phyloP scores from a whole-genome alignment of 1,140 invertebrate genomes.

The Potamilus streckersoni region DNA sequence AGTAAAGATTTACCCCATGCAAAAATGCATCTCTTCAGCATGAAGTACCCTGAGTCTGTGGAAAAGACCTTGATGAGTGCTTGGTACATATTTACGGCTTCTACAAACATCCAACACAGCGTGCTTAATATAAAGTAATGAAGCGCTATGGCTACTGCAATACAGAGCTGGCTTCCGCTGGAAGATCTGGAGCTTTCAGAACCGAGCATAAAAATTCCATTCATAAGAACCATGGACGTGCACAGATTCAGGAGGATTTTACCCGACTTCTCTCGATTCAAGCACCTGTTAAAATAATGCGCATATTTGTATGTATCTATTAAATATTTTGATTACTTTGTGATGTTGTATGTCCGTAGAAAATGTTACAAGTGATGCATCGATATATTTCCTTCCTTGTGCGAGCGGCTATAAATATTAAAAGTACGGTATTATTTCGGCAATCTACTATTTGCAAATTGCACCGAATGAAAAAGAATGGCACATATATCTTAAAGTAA shows the following conservation, averaged over 20 bases:
- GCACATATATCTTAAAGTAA: no score
- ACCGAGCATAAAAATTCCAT: conserved; percentile 68
- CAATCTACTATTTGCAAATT: background rate
- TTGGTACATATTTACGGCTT: conserved; percentile 73
- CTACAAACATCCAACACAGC: conserved; percentile 72
- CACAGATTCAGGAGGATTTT: conserved; percentile 72
- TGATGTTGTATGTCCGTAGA: background rate
- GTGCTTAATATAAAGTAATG: conserved; percentile 71
- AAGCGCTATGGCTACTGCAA: conserved; percentile 63
- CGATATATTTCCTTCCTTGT: background rate
- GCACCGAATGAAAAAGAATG: background rate
- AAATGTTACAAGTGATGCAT: background rate
- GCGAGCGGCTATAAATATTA: background rate
- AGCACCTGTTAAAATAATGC: conserved; percentile 55
- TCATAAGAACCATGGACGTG: conserved; percentile 69
- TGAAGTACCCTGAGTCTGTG: conserved; percentile 70
- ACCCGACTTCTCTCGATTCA: conserved; percentile 71
- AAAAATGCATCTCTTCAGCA: conserved; percentile 70
- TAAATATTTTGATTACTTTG: background rate
- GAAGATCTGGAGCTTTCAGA: conserved; percentile 47
- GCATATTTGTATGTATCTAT: background rate
- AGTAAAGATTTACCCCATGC: conserved; percentile 70
- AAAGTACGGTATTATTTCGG: background rate
- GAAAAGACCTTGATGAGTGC: conserved; percentile 72
- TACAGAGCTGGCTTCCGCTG: conserved; percentile 54